Evolutionary conservation across 2,113 vertebrate genomes (phyloP).

Genomic region (Riparia riparia): DNA sequence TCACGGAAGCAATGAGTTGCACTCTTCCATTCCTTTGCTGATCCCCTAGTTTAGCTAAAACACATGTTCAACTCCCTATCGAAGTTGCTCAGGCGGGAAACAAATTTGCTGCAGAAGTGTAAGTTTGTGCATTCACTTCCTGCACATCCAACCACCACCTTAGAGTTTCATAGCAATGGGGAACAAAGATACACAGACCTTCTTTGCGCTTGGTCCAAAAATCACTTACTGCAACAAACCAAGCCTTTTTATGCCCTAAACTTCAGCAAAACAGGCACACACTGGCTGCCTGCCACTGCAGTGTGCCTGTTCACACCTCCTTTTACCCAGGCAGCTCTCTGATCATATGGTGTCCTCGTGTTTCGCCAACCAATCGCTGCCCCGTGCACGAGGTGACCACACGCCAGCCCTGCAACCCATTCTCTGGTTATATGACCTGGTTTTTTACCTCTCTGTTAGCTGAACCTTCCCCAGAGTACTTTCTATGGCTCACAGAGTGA

Average conservation of each 20-base stretch:
- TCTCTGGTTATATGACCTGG: background rate
- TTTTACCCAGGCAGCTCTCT: background rate
- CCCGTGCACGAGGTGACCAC: background rate
- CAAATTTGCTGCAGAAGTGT: background rate
- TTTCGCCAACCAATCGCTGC: background rate
- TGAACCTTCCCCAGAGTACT: background rate
- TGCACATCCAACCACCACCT: background rate
- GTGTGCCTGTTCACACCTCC: fast-evolving
- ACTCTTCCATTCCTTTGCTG: background rate
- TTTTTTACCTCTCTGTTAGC: background rate
- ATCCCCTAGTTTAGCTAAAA: background rate
- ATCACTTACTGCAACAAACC: background rate
- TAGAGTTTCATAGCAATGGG: background rate
- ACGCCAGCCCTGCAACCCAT: background rate
- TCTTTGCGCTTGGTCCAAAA: no score
- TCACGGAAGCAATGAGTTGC: background rate
- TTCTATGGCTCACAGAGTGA: background rate
- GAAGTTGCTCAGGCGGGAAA: background rate
- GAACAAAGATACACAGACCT: background rate
- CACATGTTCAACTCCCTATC: background rate
- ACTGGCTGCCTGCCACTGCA: background rate
- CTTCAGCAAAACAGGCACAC: background rate
- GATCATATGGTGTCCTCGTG: fast-evolving
- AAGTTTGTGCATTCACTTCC: background rate
- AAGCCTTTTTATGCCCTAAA: background rate